Evolutionary conservation across 1,140 invertebrate species (phyloP).

Genomic region (Diprion similis): DNA sequence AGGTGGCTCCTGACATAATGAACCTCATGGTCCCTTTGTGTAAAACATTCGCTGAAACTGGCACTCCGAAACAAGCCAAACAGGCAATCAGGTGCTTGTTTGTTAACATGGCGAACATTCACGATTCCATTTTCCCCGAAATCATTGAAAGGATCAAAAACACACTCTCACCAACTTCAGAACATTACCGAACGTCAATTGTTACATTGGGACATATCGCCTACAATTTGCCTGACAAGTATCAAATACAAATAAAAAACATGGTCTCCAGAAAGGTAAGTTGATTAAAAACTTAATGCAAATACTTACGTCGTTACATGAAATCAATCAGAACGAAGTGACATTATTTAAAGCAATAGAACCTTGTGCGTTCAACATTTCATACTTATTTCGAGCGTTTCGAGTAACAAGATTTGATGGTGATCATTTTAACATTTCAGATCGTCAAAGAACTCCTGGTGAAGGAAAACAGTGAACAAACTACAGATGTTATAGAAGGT

Average conservation of each 20-base stretch:
- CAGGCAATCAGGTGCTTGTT: slow-evolving; percentile 93
- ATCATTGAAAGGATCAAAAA: slow-evolving; percentile 84
- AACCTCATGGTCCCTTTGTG: slow-evolving; percentile 82
- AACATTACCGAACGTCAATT: slow-evolving; percentile 90
- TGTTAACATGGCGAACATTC: slow-evolving; percentile 82
- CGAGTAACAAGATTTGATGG: neutral
- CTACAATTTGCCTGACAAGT: slow-evolving; percentile 87
- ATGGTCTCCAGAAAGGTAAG: slow-evolving; percentile 89
- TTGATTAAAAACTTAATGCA: slow-evolving; percentile 19
- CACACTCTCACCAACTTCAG: slow-evolving; percentile 79
- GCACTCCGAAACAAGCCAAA: slow-evolving; percentile 95
- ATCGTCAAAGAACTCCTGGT: slow-evolving; percentile 95
- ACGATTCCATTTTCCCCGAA: slow-evolving; percentile 83
- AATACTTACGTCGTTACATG: slow-evolving; percentile 17
- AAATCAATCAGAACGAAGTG: slow-evolving; percentile 3
- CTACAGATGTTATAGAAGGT: slow-evolving; percentile 62
- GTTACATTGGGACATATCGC: slow-evolving; percentile 95
- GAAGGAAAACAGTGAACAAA: slow-evolving; percentile 72
- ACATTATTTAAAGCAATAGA: slow-evolving; percentile 6
- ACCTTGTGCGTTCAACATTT: neutral
- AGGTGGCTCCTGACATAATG: slow-evolving; percentile 75
- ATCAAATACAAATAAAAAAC: slow-evolving; percentile 89
- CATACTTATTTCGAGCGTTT: neutral
- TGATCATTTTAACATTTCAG: slow-evolving; percentile 50
- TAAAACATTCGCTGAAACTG: slow-evolving; percentile 84